Evolutionary conservation across 2,888 invertebrate species (phyloP), one percentile per base, ranked within the genome.

Genomic region (Dendrolimus pini): DNA sequence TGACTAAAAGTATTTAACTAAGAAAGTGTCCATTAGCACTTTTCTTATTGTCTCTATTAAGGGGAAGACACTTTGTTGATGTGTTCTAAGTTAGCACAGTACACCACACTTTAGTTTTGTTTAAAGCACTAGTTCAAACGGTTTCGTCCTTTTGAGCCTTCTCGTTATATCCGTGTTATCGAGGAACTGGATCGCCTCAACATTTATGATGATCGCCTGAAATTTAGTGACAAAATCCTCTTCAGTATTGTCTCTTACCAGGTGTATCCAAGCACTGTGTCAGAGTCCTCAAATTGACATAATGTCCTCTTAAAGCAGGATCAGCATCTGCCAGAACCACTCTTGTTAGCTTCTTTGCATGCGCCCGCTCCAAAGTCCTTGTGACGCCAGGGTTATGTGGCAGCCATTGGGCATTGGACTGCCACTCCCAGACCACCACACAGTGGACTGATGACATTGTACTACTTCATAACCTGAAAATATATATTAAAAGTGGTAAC

Each of bases 251-350:
- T 30, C 6, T 10, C 63, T 61, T 63, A 86, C 87, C 85, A 56
- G 82, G 72, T 42, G 78, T 93, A 70, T 95, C 95, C 1, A 92
- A 92, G 72, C 93, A 93, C 77, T 95, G 95, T 12, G 94, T 94
- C 65, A 95, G 92, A 7, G 95, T 95, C 59, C 94, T 91, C 59
- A 96, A 87, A 82, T 96, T 95, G 42, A 96, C 94, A 80, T 94
- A 95, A 79, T 94, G 96, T 65, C 95, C 95, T 73, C 94, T 93
- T 57, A 97, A 85, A 60, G 92, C 92, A 0, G 97, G 96, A 80
- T 97, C 97, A 1, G 96, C 96, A 85, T 97, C 97, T 57, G 96
- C 95, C n/a, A 97, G 88, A 69, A 96, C 93, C 7, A 96, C 96
- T 57, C 96, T 88, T 0, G 96, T 97, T 41, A 97, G 85, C 74